Base-by-base conservation (phyloP, 2,888 invertebrate species). In the Mactromeris polynyma region DNA sequence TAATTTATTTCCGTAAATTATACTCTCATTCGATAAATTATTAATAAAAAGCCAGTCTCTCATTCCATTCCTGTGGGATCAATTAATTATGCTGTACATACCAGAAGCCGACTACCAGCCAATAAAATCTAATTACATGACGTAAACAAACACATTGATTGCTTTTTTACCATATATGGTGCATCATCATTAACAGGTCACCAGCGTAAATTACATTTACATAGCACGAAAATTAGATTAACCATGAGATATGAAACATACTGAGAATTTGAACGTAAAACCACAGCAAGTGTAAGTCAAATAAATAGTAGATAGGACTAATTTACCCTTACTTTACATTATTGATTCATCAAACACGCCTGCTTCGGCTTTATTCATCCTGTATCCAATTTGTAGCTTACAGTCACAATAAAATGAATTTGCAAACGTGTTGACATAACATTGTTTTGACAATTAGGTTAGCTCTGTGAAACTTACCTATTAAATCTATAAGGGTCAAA, bases 111-210 rank as follows among this genome's bases (percentile, higher is more conserved):
- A 69, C n/a, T 33, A 31, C 69, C 1, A 33, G n/a, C 69, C 69
- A 69, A 31, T 69, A 69, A 69, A 69, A 69, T 31, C 31, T 31
- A 69, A 69, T 69, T 69, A 69, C 11, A 0, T 69, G 33, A 69
- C 31, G 69, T 69, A 69, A 69, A 33, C 33, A 33, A 69, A 69
- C 31, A 69, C 7, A 69, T 69, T 69, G 69, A 69, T 69, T 69
- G 31, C 33, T 69, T 33, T 11, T 33, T 69, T 69, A 69, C 33
- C 33, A 69, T 33, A 69, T n/a, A 58, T 7, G 9, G 69, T 54
- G 9, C 69, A 58, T 11, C n/a, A 19, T 21, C n/a, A 9, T n/a
- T 14, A 54, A 21, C 19, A 21, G 54, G 54, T 54, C 54, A 54
- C 54, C 54, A n/a, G n/a, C n/a, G n/a, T 1, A 6, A 21, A 21